Base-by-base conservation (phyloP, 2,888 invertebrate species). In the Steinernema hermaphroditum region DNA sequence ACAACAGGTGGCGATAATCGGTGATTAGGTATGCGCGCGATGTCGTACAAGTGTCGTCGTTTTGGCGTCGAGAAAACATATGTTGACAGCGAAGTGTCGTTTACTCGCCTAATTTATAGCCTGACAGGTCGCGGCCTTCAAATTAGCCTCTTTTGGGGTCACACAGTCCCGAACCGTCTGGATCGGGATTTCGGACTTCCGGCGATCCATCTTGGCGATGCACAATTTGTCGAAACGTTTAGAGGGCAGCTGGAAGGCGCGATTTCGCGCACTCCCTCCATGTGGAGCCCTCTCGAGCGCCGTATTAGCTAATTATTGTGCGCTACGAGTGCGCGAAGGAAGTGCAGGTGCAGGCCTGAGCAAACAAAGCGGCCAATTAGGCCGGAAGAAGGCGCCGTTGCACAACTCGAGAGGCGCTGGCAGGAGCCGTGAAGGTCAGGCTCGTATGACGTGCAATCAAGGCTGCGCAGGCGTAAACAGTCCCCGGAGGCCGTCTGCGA, bases 291-390 rank as follows among this genome's bases (percentile, higher is more conserved):
- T 32, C 62, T 62, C 29, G 32, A 29, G 19, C 32, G 62, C 62
- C 62, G 62, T 62, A 32, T 62, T 62, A 62, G 62, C 62, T 62
- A 62, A 62, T 62, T 62, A 62, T 32, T 4, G 62, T 62, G 54
- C 27, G 8, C 9, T 4, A 16, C 46, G 46, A 4, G 46, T 4
- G 62, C 32, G 62, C 62, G 62, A 62, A 62, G 62, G 62, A 62
- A 62, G 62, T 62, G 62, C 62, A 62, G 62, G 62, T 62, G 62
- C 62, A 62, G 27, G 54, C 62, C 62, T 62, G 62, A 32, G 32
- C 62, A 62, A 62, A 62, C 62, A 62, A 62, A 27, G 62, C 62
- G 62, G 62, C 62, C 62, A 62, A 62, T 62, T 62, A 62, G 62
- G 62, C 22, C 16, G 16, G 22, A 46, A 16, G 62, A 62, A 29